Evolutionary conservation across 2,888 invertebrate species (phyloP), one percentile per base, ranked within the genome.

Genomic region (Oxyteleia sp.): DNA sequence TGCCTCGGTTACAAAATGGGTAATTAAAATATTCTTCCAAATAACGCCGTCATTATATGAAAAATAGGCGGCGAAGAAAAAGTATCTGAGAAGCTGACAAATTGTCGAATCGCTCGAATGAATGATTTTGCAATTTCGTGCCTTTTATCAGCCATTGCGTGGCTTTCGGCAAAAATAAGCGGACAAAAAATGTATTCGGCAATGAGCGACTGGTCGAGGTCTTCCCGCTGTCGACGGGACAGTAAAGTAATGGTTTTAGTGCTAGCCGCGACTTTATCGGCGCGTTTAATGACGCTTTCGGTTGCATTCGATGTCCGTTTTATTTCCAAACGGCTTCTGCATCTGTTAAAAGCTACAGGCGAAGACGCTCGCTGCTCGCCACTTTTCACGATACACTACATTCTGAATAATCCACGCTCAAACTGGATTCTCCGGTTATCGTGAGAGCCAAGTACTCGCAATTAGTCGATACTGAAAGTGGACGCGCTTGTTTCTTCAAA

Each of bases 241-340:
- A 64, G 71, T 84, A 74, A 78, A 83, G 59, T 72, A 76, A 63
- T 74, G 68, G 51, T 79, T 86, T 85, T 84, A 84, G 75, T 84
- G 78, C 76, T 47, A 43, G 43, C 76, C 43, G 68, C 68, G 74
- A 81, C 80, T 86, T 86, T 85, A 87, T 85, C 84, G 84, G 69
- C 55, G 74, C 83, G 51, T 82, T 87, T 87, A 87, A 87, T 80
- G 84, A 84, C 84, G 84, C 84, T 85, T 85, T 75, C 84, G 82
- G 75, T 85, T 84, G 55, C 71, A 64, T 74, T 61, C 53, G 69
- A 75, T 63, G 71, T 57, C 72, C 76, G 53, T 74, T 75, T 78
- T 81, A 69, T 74, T 78, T 53, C 51, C 59, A 68, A 78, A 82
- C 82, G 55, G 74, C 78, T 79, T 79, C 69, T 71, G 63, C 59